A percentile compares a stretch with the other conserved stretches of the same genome.
Conservation (phyloP, 2,888 invertebrate species). For the Drosophila monieri region DNA sequence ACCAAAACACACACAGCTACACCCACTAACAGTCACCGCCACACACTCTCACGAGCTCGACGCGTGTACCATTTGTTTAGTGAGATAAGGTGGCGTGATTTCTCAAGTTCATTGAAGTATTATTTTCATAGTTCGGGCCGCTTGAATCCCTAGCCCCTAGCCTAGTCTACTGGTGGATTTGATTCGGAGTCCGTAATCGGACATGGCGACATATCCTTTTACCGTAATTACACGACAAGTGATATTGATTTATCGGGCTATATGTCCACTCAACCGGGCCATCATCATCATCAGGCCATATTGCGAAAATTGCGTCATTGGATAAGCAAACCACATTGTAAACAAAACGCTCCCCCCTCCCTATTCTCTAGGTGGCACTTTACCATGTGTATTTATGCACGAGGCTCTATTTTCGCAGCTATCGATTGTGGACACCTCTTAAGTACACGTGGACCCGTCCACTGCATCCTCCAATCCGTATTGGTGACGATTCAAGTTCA, state of each 20-base stretch:
- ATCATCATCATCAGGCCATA: constrained; percentile 50
- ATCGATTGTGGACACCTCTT: constrained; percentile 55
- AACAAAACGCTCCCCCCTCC: constrained; percentile 40
- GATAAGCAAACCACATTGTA: constrained; percentile 54
- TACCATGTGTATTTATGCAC: constrained; percentile 60
- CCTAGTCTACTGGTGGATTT: not conserved
- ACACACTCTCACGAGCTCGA: constrained; percentile 41
- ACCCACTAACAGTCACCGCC: constrained; percentile 17
- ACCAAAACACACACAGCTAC: not conserved
- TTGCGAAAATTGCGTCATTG: constrained; percentile 67
- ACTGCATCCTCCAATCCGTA: not conserved
- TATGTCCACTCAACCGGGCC: constrained; percentile 1
- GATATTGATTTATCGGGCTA: constrained; percentile 47
- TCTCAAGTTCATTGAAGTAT: constrained; percentile 81
- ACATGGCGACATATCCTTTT: constrained; percentile 55
- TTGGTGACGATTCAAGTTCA: constrained; percentile 61
- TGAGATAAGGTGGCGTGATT: constrained; percentile 83
- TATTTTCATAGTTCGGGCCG: constrained; percentile 50
- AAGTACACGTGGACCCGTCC: constrained; percentile 31
- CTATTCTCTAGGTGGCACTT: constrained; percentile 27
- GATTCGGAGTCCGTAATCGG: constrained; percentile 15
- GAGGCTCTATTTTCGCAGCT: constrained; percentile 59
- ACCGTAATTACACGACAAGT: constrained; percentile 33
- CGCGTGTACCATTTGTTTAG: constrained; percentile 66
- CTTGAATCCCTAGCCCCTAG: not conserved